Percentiles rank a stretch among this genome's conserved stretches.
Conservation (phyloP, 1,140 invertebrate species). For the Drosophila bifasciata region DNA sequence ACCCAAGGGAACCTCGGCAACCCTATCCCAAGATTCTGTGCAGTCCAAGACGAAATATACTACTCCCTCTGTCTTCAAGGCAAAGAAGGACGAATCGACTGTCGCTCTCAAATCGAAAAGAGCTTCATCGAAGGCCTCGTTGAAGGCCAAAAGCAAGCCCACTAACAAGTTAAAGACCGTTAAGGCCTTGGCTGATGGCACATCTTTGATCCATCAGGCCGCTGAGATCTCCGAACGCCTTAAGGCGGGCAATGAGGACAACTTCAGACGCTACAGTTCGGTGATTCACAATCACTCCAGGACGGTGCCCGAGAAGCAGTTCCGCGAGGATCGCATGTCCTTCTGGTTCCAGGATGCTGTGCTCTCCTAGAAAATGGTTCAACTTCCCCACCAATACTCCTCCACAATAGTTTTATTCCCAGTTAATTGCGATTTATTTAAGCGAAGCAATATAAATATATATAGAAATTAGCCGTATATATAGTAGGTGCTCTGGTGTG, state of each 20-base stretch:
- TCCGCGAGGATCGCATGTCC: conserved; percentile 56
- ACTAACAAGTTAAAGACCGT: neutral
- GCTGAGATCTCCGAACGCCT: conserved; percentile 38
- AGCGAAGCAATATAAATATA: neutral
- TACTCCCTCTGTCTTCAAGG: neutral
- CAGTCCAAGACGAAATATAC: neutral
- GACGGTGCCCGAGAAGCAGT: conserved; percentile 29
- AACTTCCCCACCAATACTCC: too few relatives aligned
- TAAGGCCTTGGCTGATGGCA: neutral
- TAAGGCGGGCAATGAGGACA: conserved; percentile 55
- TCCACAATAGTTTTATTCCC: too few relatives aligned
- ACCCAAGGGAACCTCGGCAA: neutral
- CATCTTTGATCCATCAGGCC: conserved; percentile 33
- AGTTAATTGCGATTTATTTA: conserved; percentile 21
- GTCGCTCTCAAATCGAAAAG: neutral
- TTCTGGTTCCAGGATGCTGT: conserved; percentile 64
- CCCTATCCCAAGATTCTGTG: neutral
- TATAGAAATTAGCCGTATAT: conserved; percentile 20
- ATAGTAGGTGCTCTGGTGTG: too few relatives aligned
- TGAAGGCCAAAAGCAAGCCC: too few relatives aligned
- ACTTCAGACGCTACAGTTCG: conserved; percentile 40
- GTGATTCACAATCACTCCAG: conserved; percentile 32
- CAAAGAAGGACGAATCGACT: neutral
- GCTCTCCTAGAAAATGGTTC: conserved; percentile 36
- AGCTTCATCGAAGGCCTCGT: too few relatives aligned